Conservation (phyloP, 2,113 vertebrate genomes). For the Psittacara wagleri region DNA sequence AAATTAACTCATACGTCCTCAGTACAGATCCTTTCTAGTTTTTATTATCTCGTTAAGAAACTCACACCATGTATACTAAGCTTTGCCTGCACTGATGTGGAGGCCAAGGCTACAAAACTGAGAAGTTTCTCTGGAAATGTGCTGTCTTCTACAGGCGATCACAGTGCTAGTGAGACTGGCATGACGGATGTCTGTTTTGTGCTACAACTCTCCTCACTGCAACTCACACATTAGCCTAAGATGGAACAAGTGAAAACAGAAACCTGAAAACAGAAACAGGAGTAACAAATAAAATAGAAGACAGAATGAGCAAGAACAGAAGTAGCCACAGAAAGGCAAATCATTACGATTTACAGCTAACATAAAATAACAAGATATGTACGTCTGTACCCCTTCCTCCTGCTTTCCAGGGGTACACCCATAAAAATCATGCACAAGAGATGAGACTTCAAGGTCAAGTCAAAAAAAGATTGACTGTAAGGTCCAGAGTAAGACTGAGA, state of each 20-base stretch:
- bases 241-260: not conserved
- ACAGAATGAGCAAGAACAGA: not conserved
- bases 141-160: not conserved
- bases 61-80: not conserved
- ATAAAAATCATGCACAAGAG: not conserved
- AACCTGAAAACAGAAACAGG: not conserved
- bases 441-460: not conserved
- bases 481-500: not conserved
- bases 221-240: not conserved
- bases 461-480: not conserved
- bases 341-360: not conserved
- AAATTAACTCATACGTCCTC: not conserved
- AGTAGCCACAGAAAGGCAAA: not conserved
- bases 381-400: not conserved
- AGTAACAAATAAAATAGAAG: not conserved
- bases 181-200: not conserved
- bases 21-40: not conserved
- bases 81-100: not conserved
- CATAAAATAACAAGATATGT: not conserved
- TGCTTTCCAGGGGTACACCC: not conserved
- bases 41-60: not conserved
- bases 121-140: not conserved
- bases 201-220: not conserved
- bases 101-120: not conserved
- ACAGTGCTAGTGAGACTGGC: not conserved